Conservation (phyloP, 2,113 vertebrate genomes). For the Dromiciops gliroides region DNA sequence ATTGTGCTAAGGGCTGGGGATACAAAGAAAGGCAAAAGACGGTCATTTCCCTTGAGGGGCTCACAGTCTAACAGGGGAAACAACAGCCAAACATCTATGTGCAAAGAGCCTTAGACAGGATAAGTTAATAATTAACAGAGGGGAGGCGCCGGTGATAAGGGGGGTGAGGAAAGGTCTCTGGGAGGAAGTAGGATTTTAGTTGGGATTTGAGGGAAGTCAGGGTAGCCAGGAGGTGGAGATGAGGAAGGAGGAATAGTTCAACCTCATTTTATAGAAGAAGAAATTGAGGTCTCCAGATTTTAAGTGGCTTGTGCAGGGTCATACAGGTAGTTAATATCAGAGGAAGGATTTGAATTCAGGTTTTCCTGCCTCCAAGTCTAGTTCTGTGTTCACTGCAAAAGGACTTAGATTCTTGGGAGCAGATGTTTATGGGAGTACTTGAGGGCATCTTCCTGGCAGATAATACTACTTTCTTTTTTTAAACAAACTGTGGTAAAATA, state of each 20-base stretch:
- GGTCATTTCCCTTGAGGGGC: neutral
- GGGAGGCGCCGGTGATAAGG: neutral
- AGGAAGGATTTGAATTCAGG: neutral
- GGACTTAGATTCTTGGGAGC: neutral
- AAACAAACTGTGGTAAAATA: too few relatives aligned
- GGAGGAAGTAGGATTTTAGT: too few relatives aligned
- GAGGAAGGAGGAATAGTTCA: neutral
- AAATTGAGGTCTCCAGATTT: neutral
- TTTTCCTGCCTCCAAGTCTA: neutral
- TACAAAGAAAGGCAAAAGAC: neutral
- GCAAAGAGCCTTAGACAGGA: neutral
- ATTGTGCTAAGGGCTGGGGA: neutral
- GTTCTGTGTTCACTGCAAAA: neutral
- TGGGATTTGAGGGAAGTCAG: neutral
- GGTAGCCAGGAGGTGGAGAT: too few relatives aligned
- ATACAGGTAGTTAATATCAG: neutral
- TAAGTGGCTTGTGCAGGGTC: neutral
- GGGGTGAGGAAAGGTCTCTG: too few relatives aligned
- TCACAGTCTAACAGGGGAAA: too few relatives aligned
- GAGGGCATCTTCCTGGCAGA: neutral
- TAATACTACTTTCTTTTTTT: neutral
- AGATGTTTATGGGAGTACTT: neutral
- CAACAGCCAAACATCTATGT: neutral
- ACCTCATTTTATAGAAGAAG: neutral
- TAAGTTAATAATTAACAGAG: too few relatives aligned